These are phyloP conservation scores for Arvicanthis niloticus DNA, from an alignment of 2,113 vertebrate genomes.

Conservation along the genomic window DNA sequence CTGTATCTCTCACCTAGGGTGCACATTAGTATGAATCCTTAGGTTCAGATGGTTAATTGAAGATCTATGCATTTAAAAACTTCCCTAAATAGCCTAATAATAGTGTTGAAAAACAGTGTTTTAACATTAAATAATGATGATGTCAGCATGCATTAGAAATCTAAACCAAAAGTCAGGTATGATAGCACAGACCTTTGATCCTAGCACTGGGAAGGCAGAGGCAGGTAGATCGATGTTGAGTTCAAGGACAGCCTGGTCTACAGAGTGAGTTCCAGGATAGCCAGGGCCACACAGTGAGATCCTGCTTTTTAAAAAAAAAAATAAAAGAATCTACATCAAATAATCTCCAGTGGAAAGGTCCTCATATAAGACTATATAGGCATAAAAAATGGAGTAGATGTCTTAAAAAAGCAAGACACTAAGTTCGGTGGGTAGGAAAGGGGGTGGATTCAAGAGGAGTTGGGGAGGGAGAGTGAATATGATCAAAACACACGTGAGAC, in stretches of 20 bases:
- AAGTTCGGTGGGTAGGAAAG: not conserved
- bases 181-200: not conserved
- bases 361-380: not conserved
- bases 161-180: not conserved
- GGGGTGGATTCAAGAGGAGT: not conserved
- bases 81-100: constrained; percentile 41
- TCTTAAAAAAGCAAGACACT: not conserved
- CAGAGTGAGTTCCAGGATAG: not conserved
- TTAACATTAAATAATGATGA: constrained; percentile 34
- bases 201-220: not conserved
- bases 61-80: constrained; percentile 5
- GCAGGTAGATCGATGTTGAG: not conserved
- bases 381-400: not conserved
- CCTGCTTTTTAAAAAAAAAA: not conserved
- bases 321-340: not conserved
- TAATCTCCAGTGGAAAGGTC: not conserved
- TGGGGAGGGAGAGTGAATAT: not conserved
- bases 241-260: not conserved
- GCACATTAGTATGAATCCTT: not conserved
- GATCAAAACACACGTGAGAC: not conserved
- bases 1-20: not conserved
- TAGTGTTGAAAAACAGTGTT: not conserved
- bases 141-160: not conserved
- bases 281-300: too few species aligned
- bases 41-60: constrained; percentile 23